phyloP scores from a whole-genome alignment of 2,113 vertebrate genomes.

The Barbus barbus region DNA sequence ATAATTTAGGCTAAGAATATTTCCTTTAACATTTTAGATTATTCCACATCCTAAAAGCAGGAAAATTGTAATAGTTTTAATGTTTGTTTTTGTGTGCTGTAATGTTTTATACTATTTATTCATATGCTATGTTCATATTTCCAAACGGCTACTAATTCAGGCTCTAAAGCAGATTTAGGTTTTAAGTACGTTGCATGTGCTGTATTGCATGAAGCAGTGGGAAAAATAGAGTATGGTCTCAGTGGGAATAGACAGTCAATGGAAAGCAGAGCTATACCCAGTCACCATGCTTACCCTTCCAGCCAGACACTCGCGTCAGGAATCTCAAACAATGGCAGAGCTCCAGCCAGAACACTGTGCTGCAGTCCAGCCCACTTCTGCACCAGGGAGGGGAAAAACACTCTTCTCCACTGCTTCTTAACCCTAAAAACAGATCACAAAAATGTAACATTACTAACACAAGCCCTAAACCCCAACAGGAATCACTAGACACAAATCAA shows the following conservation, averaged over 20 bases:
- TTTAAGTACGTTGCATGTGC: neutral
- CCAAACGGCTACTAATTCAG: neutral
- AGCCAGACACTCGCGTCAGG: conserved; percentile 72
- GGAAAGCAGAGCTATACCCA: conserved; percentile 59
- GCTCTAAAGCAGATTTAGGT: neutral
- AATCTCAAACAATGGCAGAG: conserved; percentile 67
- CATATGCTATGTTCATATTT: neutral
- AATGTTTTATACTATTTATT: neutral
- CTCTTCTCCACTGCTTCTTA: conserved; percentile 32
- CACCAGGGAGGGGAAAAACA: conserved; percentile 38
- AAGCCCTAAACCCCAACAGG: neutral
- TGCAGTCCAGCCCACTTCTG: conserved; percentile 46
- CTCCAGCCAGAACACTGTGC: conserved; percentile 56
- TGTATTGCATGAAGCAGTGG: neutral
- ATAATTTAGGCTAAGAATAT: neutral
- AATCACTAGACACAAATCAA: neutral
- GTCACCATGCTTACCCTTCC: conserved; percentile 75
- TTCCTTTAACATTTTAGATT: neutral
- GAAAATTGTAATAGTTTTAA: neutral
- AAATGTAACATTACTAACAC: neutral
- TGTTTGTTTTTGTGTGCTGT: neutral
- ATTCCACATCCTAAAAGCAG: neutral
- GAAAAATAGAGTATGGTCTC: conserved; percentile 14
- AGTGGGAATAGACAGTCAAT: neutral
- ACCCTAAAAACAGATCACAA: conserved; percentile 16